phyloP scores from a whole-genome alignment of 2,888 invertebrate genomes.

The Sicus ferrugineus region DNA sequence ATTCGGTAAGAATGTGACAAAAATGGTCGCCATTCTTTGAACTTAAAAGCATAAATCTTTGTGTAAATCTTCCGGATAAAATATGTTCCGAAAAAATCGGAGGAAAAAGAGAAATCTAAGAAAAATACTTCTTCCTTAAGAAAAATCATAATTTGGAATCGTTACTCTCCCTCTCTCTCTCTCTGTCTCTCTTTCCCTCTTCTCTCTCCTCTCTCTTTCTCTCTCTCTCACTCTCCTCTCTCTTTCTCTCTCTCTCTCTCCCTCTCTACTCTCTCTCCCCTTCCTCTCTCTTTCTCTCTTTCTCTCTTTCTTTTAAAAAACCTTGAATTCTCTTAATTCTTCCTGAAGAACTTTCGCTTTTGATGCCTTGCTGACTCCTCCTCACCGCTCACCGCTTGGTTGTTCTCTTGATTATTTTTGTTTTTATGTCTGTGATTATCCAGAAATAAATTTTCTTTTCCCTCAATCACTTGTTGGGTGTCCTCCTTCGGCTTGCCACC shows the following conservation, averaged over 20 bases:
- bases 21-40: background rate
- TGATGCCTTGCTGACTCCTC: no score
- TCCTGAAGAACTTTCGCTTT: no score
- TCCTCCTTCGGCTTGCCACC: no score
- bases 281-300: background rate
- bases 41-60: no score
- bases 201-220: no score
- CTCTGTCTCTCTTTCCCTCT: no score
- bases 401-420: background rate
- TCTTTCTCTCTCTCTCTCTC: background rate
- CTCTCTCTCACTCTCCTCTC: background rate
- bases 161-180: no score
- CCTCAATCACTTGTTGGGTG: conserved; percentile 8
- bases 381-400: background rate
- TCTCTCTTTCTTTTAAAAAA: background rate
- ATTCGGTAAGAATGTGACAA: background rate
- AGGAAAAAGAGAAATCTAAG: no score
- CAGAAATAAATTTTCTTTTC: conserved; percentile 25
- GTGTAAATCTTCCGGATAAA: no score
- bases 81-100: background rate
- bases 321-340: background rate
- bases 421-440: conserved; percentile 6
- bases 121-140: no score
- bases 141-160: no score
- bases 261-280: background rate